Evolutionary conservation across 2,888 invertebrate genomes (phyloP).

Genomic region (Isoperla grammatica): DNA sequence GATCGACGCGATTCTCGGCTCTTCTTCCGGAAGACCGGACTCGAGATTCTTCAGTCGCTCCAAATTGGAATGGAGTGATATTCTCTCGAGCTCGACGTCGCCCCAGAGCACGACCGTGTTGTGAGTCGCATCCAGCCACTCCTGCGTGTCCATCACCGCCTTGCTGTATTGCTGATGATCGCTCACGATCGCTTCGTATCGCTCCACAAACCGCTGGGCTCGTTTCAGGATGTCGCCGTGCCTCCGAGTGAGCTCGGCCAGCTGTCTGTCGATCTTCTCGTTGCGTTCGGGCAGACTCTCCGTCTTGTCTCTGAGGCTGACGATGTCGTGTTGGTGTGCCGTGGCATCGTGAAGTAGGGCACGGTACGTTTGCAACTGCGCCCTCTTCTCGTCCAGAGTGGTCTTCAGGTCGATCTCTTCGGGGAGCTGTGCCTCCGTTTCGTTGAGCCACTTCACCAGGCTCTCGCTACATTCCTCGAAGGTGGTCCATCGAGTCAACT

Average conservation of each 20-base stretch:
- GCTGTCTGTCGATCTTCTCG: constrained; percentile 65
- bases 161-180: constrained; percentile 86
- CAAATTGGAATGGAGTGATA: constrained; percentile 78
- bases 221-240: constrained; percentile 65
- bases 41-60: constrained; percentile 79
- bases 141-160: constrained; percentile 77
- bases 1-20: constrained; percentile 73
- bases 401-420: constrained; percentile 74
- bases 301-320: constrained; percentile 72
- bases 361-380: constrained; percentile 79
- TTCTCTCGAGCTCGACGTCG: constrained; percentile 75
- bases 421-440: constrained; percentile 68
- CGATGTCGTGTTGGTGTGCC: constrained; percentile 77
- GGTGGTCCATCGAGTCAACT: constrained; percentile 80
- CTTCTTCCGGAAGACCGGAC: constrained; percentile 76
- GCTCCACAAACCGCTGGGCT: constrained; percentile 70
- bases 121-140: constrained; percentile 80
- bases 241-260: constrained; percentile 63
- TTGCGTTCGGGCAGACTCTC: constrained; percentile 74
- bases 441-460: constrained; percentile 72
- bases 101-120: constrained; percentile 71
- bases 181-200: constrained; percentile 81
- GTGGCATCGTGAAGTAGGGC: constrained; percentile 73
- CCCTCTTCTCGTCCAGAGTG: constrained; percentile 86
- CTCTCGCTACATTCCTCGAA: constrained; percentile 81